These are phyloP conservation scores for Pterois miles DNA, from an alignment of 2,797 vertebrate genomes.

Conservation along the genomic window DNA sequence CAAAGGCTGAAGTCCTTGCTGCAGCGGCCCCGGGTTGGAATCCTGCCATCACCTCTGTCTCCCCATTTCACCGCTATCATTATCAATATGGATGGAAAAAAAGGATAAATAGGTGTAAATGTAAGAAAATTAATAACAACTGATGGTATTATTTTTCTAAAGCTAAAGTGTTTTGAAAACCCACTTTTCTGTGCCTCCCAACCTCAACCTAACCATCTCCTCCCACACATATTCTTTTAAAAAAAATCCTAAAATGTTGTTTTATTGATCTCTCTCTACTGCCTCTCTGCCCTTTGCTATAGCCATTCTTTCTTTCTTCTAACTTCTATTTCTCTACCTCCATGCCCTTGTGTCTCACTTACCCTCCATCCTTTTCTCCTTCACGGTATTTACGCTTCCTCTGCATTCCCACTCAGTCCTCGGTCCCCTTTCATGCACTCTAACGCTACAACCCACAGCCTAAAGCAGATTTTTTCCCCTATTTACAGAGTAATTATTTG, in stretches of 20 bases:
- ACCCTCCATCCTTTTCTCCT: slow-evolving; percentile 2
- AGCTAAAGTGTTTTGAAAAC: neutral
- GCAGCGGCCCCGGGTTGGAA: too few species aligned
- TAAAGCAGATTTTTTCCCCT: neutral
- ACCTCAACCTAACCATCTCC: slow-evolving; percentile 1
- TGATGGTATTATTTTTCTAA: neutral
- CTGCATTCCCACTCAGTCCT: slow-evolving; percentile 35
- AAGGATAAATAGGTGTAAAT: too few species aligned
- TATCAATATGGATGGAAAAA: too few species aligned
- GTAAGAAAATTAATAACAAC: neutral
- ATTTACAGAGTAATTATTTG: neutral
- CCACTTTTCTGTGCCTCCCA: neutral
- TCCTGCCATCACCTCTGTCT: too few species aligned
- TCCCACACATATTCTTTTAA: slow-evolving; percentile 7
- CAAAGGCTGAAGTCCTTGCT: too few species aligned
- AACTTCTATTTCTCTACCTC: neutral
- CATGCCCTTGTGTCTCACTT: slow-evolving; percentile 15
- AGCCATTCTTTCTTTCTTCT: neutral
- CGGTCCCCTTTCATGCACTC: slow-evolving; percentile 47
- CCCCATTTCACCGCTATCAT: too few species aligned
- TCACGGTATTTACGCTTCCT: slow-evolving; percentile 46
- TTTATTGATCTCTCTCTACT: neutral
- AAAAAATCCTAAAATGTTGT: neutral
- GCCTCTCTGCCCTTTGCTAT: neutral
- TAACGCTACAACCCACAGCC: neutral